Evolutionary conservation across 2,888 invertebrate species (phyloP), one percentile per base, ranked within the genome.

Genomic region (Pollenia griseotomentosa): DNA sequence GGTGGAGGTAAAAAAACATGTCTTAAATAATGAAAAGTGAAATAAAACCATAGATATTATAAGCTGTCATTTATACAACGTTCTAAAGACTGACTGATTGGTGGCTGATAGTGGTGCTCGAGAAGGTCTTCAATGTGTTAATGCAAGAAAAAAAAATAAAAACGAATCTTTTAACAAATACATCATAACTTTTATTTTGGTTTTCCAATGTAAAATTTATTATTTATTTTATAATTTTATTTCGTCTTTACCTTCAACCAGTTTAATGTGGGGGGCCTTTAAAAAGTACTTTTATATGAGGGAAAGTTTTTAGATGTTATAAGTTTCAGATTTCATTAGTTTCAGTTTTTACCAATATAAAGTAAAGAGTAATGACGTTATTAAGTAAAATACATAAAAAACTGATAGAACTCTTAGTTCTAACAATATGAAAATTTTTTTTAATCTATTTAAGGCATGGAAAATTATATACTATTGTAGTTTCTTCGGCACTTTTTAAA

Each of bases 41-140:
- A 70, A 33, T 53, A 16, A 16, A 70, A 70, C n/a, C 70, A 6
- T 53, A 14, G 57, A 78, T 57, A 68, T 48, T 78, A 78, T 78
- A 66, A 78, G 55, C 44, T 78, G 66, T 16, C 57, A 78, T 68
- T 78, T 9, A 59, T 7, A 10, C 14, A 48, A 33, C 33, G 8
- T 55, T 33, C 11, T n/a, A 55, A 7, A 16, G 65, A 19, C 53
- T 23, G 9, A 55, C 2, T 44, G 53, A 0, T 65, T 75, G 63
- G 46, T 66, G 48, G 10, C 11, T 46, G 44, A 33, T 6, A 33
- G 5, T 33, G 33, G 19, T 12, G 11, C 16, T 16, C 65, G 23
- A 10, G 23, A 57, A 57, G 23, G 23, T 19, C 14, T 14, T 40
- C 8, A 14, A 8, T 2, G 59, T 40, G 3, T 9, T n/a, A 16